Percentiles rank a stretch among this genome's conserved stretches.
phyloP scores from a whole-genome alignment of 2,113 vertebrate species.

The Tauraco erythrolophus region DNA sequence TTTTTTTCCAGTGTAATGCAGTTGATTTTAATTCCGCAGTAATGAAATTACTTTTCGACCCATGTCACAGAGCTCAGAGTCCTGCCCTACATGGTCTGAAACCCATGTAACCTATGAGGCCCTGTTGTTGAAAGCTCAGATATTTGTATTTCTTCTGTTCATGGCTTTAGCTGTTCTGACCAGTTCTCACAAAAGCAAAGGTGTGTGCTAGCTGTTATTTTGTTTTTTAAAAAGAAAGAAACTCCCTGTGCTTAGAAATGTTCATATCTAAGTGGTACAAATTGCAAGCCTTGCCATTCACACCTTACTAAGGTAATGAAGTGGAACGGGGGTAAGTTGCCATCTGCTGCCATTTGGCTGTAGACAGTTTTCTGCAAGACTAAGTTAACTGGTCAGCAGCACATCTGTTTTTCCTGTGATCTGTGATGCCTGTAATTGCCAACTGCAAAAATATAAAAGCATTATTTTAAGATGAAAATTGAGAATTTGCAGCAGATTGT shows the following conservation, averaged over 20 bases:
- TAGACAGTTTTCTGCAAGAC: conserved; percentile 48
- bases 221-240: background rate
- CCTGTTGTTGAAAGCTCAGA: background rate
- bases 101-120: background rate
- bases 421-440: conserved; percentile 59
- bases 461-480: conserved; percentile 37
- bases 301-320: conserved; percentile 22
- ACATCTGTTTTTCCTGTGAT: conserved; percentile 50
- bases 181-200: background rate
- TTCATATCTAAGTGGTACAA: background rate
- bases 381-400: conserved; percentile 37
- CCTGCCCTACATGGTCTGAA: background rate
- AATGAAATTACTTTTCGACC: background rate
- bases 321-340: conserved; percentile 2
- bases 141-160: background rate
- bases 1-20: background rate
- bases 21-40: background rate
- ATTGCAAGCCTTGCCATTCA: conserved; percentile 20
- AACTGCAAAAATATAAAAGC: conserved; percentile 26
- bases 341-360: conserved; percentile 14
- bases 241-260: background rate
- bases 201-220: background rate
- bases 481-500: conserved; percentile 47
- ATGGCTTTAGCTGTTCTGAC: background rate
- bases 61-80: background rate